phyloP scores from a whole-genome alignment of 2,888 invertebrate genomes.

The Lissonota sp. region DNA sequence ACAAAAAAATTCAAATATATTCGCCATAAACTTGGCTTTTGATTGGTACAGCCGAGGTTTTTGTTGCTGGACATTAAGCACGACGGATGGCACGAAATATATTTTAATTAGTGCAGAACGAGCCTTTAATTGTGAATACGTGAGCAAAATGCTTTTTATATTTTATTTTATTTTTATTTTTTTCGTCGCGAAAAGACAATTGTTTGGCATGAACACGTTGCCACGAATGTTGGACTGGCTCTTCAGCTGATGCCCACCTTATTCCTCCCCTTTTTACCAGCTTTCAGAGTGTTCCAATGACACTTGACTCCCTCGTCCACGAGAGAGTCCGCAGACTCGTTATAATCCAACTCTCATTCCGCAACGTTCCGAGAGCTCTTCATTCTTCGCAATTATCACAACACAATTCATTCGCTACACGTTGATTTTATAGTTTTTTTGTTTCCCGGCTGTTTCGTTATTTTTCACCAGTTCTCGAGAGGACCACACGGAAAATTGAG shows the following conservation, averaged over 20 bases:
- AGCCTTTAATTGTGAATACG: slow-evolving; percentile 5
- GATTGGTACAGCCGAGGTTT: no score
- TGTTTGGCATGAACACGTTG: not conserved
- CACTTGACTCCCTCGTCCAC: slow-evolving; percentile 9
- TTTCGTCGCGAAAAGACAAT: slow-evolving; percentile 4
- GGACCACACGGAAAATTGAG: slow-evolving; percentile 14
- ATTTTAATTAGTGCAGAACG: no score
- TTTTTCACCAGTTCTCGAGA: slow-evolving; percentile 1
- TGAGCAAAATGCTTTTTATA: not conserved
- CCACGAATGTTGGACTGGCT: not conserved
- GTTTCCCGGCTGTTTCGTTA: slow-evolving; percentile 1
- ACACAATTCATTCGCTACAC: slow-evolving; percentile 9
- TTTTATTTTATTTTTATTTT: not conserved
- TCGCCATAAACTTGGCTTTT: no score
- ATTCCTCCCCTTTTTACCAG: not conserved
- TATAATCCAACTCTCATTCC: slow-evolving; percentile 16
- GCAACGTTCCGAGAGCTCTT: slow-evolving; percentile 10
- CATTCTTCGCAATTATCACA: slow-evolving; percentile 38
- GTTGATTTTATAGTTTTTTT: slow-evolving; percentile 13
- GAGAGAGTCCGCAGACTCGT: slow-evolving; percentile 20
- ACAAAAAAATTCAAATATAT: no score
- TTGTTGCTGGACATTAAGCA: no score
- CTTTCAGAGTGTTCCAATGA: not conserved
- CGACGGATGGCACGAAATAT: no score
- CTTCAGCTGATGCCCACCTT: slow-evolving; percentile 10